Evolutionary conservation across 2,888 invertebrate genomes (phyloP), one percentile per base, ranked within the genome.

Genomic region (Conus canariensis): DNA sequence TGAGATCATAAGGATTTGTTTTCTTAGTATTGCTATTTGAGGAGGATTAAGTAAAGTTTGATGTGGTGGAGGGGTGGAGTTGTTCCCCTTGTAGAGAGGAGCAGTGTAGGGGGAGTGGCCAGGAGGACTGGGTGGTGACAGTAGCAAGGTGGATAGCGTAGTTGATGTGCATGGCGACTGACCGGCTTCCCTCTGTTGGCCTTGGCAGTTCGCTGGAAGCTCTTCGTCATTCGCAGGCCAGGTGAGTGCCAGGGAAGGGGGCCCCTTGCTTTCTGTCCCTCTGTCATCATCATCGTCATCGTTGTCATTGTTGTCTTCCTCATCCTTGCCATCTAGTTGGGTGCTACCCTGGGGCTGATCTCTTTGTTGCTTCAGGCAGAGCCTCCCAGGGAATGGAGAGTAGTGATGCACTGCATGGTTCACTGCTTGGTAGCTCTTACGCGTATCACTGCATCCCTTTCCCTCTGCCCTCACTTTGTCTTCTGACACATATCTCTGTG

Each of bases 171-270:
- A 56, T 83, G n/a, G 5, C 22, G 58, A 83, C 58, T 58, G 45
- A 80, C 45, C 10, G 45, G 16, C 22, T 58, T 83, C 22, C 7
- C 25, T 56, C 10, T 83, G 80, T 83, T 83, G 56, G 6, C 58
- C 56, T 6, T 58, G 19, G 3, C 67, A 87, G 87, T 74, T 87
- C 87, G n/a, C 67, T 87, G 67, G 74, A 87, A 64, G 58, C 74
- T 67, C 16, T 74, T n/a, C 70, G 87, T 9, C 87, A 74, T 14
- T 56, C 70, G 4, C 87, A 87, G 74, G 58, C 19, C 22, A 87
- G 87, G 87, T 87, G 25, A 87, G 87, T 86, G 64, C 12, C 19
- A 86, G 86, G 25, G 82, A 74, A 58, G 22, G 19, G 25, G 6
- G 80, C 10, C 8, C 25, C 45, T n/a, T 30, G 80, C 3, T 77